Percentiles rank a stretch among this genome's conserved stretches.
Evolutionary conservation across 2,113 vertebrate genomes (phyloP).

Genomic region (Hoplias malabaricus): DNA sequence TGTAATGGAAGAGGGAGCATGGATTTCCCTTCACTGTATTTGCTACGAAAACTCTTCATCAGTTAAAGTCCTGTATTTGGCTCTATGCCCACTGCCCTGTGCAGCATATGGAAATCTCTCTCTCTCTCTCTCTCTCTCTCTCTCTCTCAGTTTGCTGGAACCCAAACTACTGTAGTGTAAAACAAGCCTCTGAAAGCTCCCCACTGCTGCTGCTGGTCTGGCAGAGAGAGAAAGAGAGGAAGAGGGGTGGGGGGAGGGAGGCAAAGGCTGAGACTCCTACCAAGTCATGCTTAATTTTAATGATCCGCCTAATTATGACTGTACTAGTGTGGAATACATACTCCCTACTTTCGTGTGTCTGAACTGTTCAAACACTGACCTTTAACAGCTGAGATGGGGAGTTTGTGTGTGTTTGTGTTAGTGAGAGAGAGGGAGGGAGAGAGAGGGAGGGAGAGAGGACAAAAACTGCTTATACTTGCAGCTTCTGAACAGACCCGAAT

Average conservation of each 20-base stretch:
- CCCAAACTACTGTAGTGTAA: conserved; percentile 24
- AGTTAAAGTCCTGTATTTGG: conserved; percentile 23
- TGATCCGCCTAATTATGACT: conserved; percentile 32
- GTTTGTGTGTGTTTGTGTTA: not conserved
- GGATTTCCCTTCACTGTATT: not conserved
- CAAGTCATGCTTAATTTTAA: conserved; percentile 39
- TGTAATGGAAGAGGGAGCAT: not conserved
- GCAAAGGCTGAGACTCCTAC: conserved; percentile 1
- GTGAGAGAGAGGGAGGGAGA: not conserved
- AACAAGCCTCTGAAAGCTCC: conserved; percentile 34
- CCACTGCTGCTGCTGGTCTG: conserved; percentile 38
- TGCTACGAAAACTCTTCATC: not conserved
- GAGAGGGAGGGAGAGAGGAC: not conserved
- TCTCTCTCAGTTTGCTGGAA: conserved; percentile 21
- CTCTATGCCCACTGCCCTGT: conserved; percentile 16
- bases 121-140: not conserved
- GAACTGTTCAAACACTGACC: not conserved
- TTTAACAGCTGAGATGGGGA: not conserved
- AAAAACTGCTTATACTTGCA: conserved; percentile 2
- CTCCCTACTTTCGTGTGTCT: not conserved
- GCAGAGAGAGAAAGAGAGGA: conserved; percentile 5
- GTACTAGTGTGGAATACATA: not conserved
- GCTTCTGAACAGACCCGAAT: not conserved
- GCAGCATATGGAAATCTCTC: conserved; percentile 22
- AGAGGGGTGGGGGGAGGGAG: not conserved